Base-by-base conservation (phyloP, 2,113 vertebrate species). In the Ictidomys tridecemlineatus region DNA sequence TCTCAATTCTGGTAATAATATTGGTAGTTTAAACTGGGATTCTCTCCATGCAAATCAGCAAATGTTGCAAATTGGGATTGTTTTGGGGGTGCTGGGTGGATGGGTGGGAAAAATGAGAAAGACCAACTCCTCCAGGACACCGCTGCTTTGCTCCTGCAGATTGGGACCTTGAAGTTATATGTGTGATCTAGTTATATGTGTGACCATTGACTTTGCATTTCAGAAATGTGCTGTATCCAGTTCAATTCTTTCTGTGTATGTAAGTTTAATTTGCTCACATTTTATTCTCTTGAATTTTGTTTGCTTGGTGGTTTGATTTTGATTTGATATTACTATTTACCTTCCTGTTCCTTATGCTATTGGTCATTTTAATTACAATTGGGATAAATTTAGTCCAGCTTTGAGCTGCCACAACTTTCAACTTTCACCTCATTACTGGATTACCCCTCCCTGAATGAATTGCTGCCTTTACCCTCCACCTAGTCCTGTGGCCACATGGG, bases 261-360 rank as follows among this genome's bases (percentile, higher is more conserved):
- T 65, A 70, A 85, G 72, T 74, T 94, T 67, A 89, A 73, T 95
- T 94, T 72, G 39, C 34, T 79, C 70, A 93, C 13, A 74, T 76
- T 73, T 88, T 58, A 77, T 72, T 69, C 45, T 85, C 26, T 91
- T 69, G 51, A 48, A n/a, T 26, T 48, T 69, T 63, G 70, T 82
- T 83, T 89, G 48, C 26, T 61, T 87, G 85, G 3, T 34, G 61
- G 2, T 63, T 97, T 93, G 58, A 77, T 83, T 39, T 32, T 77
- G 77, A 56, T 73, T 93, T 73, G 39, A 48, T 91, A 89, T 94
- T 61, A 17, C 1, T 51, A 4, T 69, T 90, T 42, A 14, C 39
- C 58, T 94, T 80, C 45, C 70, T 78, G 30, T 82, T 91, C 39
- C 37, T 61, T 91, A 58, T 95, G 72, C n/a, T 67, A 65, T 34